A percentile compares a stretch with the other conserved stretches of the same genome.
Conservation (phyloP, 2,888 invertebrate genomes). For the Amphipyra berbera region DNA sequence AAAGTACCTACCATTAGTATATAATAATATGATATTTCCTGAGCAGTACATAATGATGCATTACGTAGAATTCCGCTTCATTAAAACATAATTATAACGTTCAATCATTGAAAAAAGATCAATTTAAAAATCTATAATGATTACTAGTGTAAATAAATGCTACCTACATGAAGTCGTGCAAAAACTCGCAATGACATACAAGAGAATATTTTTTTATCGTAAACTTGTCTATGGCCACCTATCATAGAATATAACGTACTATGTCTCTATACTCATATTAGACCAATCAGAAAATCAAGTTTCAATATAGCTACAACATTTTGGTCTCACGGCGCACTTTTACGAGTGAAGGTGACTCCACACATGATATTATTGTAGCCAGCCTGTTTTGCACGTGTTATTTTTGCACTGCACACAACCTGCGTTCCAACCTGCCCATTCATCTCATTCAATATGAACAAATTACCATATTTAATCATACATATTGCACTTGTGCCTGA, state of each 20-base stretch:
- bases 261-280: slow-evolving; percentile 1
- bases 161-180: background rate
- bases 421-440: slow-evolving; percentile 27
- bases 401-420: slow-evolving; percentile 23
- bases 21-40: background rate
- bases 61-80: slow-evolving; percentile 18
- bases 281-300: slow-evolving; percentile 27
- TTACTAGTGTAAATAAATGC: slow-evolving; percentile 7
- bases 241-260: slow-evolving; percentile 3
- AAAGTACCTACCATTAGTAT: too few relatives aligned
- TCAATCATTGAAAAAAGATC: slow-evolving; percentile 18
- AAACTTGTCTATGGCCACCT: background rate
- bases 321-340: slow-evolving; percentile 39
- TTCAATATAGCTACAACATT: slow-evolving; percentile 22
- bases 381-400: slow-evolving; percentile 44
- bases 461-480: slow-evolving; percentile 53
- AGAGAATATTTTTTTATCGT: background rate
- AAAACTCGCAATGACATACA: slow-evolving; percentile 1
- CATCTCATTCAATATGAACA: slow-evolving; percentile 50
- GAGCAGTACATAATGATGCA: slow-evolving; percentile 5
- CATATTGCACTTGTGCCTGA: slow-evolving; percentile 33
- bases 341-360: slow-evolving; percentile 48
- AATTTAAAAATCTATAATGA: slow-evolving; percentile 13
- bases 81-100: slow-evolving; percentile 11
- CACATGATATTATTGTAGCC: slow-evolving; percentile 37